Evolutionary conservation across 2,888 invertebrate species (phyloP), one percentile per base, ranked within the genome.

Genomic region (Antheraea yamamai): DNA sequence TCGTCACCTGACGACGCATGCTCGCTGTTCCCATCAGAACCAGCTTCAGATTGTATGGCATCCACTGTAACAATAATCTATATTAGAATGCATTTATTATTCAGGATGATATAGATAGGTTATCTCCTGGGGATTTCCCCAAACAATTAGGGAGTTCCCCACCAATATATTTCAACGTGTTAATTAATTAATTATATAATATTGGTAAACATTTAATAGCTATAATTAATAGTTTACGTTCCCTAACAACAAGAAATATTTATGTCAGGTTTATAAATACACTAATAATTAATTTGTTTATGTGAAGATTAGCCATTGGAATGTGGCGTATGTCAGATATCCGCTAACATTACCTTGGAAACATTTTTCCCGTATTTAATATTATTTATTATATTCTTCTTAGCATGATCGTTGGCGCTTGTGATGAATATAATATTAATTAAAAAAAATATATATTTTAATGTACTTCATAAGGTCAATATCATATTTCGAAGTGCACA

Each of bases 1-100:
- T 98, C 97, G 87, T 97, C 97, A 8, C 97, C 98, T 20, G 98
- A 98, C 20, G 98, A 98, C 84, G 98, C 98, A 90, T 98, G 98
- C 85, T 98, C 98, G 76, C 98, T 98, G 92, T 98, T 98, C 72
- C 98, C 98, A 86, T 98, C 98, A 26, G 98, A 98, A 30, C 96
- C 96, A 8, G 96, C 94, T 82, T 96, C 96, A 0, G 95, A 95
- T 79, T 95, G 95, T 82, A 96, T 92, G 55, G 96, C 87, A 86
- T 96, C 96, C 95, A 89, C 84, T 90, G 85, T 68, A 77, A 76
- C 76, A 78, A 23, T 26, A 30, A 26, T 70, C 73, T 23, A 52
- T 66, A 66, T 66, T 6, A 30, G 16, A 66, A 16, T 66, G 30
- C 30, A 30, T 30, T 66, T 30, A 30, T 3, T 23, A 23, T 20